These are phyloP conservation scores for Mnemiopsis leidyi DNA, from an alignment of 37 sponge, comb jelly and placozoan species.

Conservation along the genomic window DNA sequence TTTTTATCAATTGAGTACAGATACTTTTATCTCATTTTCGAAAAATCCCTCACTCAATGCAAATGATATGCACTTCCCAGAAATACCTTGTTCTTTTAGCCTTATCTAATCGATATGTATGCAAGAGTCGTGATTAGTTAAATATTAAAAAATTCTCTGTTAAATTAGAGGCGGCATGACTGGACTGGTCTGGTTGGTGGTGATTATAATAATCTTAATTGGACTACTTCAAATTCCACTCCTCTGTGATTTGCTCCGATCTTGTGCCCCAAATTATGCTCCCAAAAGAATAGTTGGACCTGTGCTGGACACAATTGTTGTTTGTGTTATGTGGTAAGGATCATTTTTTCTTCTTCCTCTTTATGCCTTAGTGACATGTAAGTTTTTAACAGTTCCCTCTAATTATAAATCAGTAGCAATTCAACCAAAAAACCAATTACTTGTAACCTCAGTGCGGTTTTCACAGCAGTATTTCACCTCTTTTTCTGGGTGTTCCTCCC, in stretches of 20 bases:
- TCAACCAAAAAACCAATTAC: not conserved
- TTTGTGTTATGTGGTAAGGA: slow-evolving; percentile 25
- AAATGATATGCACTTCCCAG: too few relatives aligned
- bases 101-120: too few relatives aligned
- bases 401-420: not conserved
- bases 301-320: slow-evolving; percentile 31
- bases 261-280: slow-evolving; percentile 5
- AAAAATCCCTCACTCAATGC: too few relatives aligned
- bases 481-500: slow-evolving; percentile 61
- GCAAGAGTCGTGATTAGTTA: not conserved
- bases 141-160: not conserved
- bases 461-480: slow-evolving; percentile 21
- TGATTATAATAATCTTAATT: slow-evolving; percentile 11
- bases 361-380: not conserved
- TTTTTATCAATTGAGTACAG: too few relatives aligned
- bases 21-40: too few relatives aligned
- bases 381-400: too few relatives aligned
- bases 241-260: slow-evolving; percentile 28
- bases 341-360: not conserved
- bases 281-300: slow-evolving; percentile 36
- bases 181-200: slow-evolving; percentile 47
- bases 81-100: too few relatives aligned
- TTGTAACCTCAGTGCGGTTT: slow-evolving; percentile 43
- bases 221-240: slow-evolving; percentile 48
- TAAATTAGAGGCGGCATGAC: slow-evolving; percentile 7